Evolutionary conservation across 2,888 invertebrate genomes (phyloP), one percentile per base, ranked within the genome.

Genomic region (Osmoderma eremita): DNA sequence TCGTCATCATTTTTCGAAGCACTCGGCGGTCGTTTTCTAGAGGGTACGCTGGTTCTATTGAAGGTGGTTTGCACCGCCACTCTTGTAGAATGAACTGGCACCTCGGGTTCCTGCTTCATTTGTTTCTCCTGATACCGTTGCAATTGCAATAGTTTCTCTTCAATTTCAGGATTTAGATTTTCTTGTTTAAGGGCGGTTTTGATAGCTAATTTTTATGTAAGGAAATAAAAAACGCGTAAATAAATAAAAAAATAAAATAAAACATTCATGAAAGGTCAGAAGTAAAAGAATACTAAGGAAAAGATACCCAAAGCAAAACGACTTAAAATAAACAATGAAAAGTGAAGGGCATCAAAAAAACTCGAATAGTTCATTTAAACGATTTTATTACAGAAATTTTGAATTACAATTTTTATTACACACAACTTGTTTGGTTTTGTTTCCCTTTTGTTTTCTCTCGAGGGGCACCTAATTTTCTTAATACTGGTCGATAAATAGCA

Each of bases 181-280:
- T 95, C 94, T 82, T 94, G 93, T 81, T 93, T 93, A 69, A 97
- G 83, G n/a, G 95, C 95, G 81, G 93, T 94, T 81, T 93, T 91
- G 75, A 97, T 95, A 12, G 95, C 95, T 95, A 67, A 64, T 56
- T 50, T n/a, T 22, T 48, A 12, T 3, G 45, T 54, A 68, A 10
- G 15, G 54, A 67, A 56, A 70, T 38, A 71, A 68, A 63, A 66
- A 54, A 51, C 45, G 24, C 39, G 30, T 48, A 63, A 53, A 54
- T 17, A 67, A 53, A 54, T 64, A 53, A 51, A 8, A 71, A 63
- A 63, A 56, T 30, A 70, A 67, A 74, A 69, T 63, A 69, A 71
- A 73, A 30, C 30, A 30, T 1, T 30, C 10, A 30, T 30, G 10
- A 72, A 66, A 63, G 70, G 70, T 69, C 69, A 71, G 72, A 70